phyloP scores from a whole-genome alignment of 2,113 vertebrate genomes.

The Zeus faber region DNA sequence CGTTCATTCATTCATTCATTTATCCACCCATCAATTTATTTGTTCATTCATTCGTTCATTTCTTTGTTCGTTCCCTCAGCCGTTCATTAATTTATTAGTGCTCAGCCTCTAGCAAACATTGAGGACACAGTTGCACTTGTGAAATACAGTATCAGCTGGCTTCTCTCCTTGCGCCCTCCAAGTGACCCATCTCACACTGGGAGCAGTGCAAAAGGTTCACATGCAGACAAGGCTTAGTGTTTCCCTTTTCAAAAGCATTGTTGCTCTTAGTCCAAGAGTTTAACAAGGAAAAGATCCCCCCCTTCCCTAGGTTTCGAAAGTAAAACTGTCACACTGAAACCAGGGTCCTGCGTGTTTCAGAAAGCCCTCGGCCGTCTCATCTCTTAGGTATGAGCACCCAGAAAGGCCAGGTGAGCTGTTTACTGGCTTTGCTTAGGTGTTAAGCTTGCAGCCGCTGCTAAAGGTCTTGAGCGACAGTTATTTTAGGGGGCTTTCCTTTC shows the following conservation, averaged over 20 bases:
- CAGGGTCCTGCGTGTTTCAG: slow-evolving; percentile 24
- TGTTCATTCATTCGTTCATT: not conserved
- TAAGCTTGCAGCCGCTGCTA: not conserved
- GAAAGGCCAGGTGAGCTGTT: slow-evolving; percentile 23
- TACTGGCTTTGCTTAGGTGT: slow-evolving; percentile 15
- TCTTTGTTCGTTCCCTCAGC: too few relatives aligned
- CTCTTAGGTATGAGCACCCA: slow-evolving; percentile 31
- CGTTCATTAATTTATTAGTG: too few relatives aligned
- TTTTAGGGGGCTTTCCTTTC: slow-evolving; percentile 11
- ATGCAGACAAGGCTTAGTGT: slow-evolving; percentile 11
- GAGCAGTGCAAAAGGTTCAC: slow-evolving; percentile 5
- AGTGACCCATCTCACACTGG: slow-evolving; percentile 17
- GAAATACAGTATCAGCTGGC: slow-evolving; percentile 22
- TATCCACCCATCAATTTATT: too few relatives aligned
- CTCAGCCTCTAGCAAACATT: too few relatives aligned
- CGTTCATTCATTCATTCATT: too few relatives aligned
- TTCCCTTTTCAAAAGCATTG: slow-evolving; percentile 7
- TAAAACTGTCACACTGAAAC: slow-evolving; percentile 33
- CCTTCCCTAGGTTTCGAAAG: slow-evolving; percentile 17
- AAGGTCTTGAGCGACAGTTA: slow-evolving; percentile 7
- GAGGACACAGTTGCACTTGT: slow-evolving; percentile 15
- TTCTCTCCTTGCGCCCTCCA: slow-evolving; percentile 5
- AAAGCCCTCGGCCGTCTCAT: slow-evolving; percentile 29
- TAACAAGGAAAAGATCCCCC: not conserved
- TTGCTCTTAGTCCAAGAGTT: slow-evolving; percentile 26